A percentile compares a stretch with the other conserved stretches of the same genome.
Conservation (phyloP, 2,888 invertebrate species). For the Nasonia oneida region DNA sequence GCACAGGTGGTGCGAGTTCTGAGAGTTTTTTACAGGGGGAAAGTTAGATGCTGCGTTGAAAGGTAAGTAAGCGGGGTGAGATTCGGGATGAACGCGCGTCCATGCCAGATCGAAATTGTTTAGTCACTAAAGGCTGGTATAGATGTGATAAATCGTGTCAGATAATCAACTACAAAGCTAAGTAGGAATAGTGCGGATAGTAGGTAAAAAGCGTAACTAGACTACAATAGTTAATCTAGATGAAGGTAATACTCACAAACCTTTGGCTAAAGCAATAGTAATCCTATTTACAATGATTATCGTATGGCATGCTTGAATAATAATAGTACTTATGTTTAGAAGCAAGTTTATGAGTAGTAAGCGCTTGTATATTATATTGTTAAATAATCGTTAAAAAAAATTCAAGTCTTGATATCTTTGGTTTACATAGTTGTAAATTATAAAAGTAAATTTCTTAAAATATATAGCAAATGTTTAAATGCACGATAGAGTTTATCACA, state of each 20-base stretch:
- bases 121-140: not conserved
- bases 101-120: not conserved
- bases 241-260: slow-evolving; percentile 51
- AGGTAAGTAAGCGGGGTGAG: not conserved
- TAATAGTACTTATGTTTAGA: slow-evolving; percentile 38
- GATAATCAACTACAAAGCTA: not conserved
- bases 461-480: not conserved
- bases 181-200: not conserved
- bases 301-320: slow-evolving; percentile 40
- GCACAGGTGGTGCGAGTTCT: slow-evolving; percentile 35
- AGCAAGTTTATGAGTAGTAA: slow-evolving; percentile 31
- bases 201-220: slow-evolving; percentile 10
- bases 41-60: not conserved
- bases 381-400: slow-evolving; percentile 7
- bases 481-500: slow-evolving; percentile 32
- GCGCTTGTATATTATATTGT: slow-evolving; percentile 6
- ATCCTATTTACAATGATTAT: slow-evolving; percentile 53
- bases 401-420: slow-evolving; percentile 22
- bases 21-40: not conserved
- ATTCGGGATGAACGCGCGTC: not conserved
- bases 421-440: not conserved
- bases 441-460: not conserved
- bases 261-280: slow-evolving; percentile 42
- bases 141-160: slow-evolving; percentile 4
- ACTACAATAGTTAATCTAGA: slow-evolving; percentile 21